Base-by-base conservation (phyloP, 2,888 invertebrate genomes). In the Neoitamus cyanurus region DNA sequence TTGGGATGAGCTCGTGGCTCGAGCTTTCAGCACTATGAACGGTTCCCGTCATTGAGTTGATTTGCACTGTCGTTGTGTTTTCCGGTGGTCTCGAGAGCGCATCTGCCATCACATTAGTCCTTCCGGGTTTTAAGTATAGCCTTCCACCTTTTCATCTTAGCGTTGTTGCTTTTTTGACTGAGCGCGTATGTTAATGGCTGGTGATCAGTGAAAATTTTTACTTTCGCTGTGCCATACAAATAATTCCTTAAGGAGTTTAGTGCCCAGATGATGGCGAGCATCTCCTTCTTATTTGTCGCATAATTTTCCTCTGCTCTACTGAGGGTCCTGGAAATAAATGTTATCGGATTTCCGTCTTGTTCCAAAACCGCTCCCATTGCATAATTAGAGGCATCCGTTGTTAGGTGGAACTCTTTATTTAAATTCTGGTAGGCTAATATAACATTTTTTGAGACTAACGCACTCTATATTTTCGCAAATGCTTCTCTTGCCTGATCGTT, bases 121-220 rank as follows among this genome's bases (percentile, higher is more conserved):
- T 84, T 20, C 86, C 86, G 1, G 86, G 85, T 80, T 86, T 87
- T 85, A 0, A 86, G 80, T 7, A 85, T 13, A 0, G 84, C 69
- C 72, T 85, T 86, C 86, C 86, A 86, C 37, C 86, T 31, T 77
- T 85, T 86, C 15, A 86, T 20, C 31, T 86, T 86, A 1, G 86
- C 85, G 46, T 86, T 85, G 37, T 72, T 75, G 20, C 84, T 85
- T 30, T 15, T 28, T 31, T 84, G 70, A 9, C 85, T 80, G 0
- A 86, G n/a, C 0, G 82, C 69, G n/a, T 83, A 84, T 1, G 85
- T 85, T 0, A 86, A 11, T 3, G 85, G 86, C 34, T 87, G 86
- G 48, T 87, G 87, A 46, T 87, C 85, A 0, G 87, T 86, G n/a
- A 86, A 72, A 3, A 86, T 85, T 58, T 80, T 84, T 6, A 87